Evolutionary conservation across 2,113 vertebrate species (phyloP), one percentile per base, ranked within the genome.

Genomic region (Coptodon bakossiorum): DNA sequence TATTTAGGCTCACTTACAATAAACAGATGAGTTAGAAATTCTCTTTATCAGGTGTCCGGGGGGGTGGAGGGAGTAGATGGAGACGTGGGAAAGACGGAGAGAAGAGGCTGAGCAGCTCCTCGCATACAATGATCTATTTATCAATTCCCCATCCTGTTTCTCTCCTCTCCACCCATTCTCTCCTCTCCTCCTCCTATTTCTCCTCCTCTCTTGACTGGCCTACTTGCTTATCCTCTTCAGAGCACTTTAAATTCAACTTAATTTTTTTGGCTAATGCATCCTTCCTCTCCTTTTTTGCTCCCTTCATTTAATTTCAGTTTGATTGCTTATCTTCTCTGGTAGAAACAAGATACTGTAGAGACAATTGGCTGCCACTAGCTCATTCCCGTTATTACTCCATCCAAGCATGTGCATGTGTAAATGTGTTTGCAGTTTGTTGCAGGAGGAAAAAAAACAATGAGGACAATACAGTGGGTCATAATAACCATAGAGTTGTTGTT

Each of bases 51-150:
- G 90, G 89, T 90, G 89, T 91, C 90, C 19, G 38, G 68, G 76
- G 43, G 82, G 80, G 63, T 3, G 48, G 63, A 27, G 57, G 85
- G 73, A 85, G 71, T 81, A 81, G 84, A 52, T 38, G 81, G 84
- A 89, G 86, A 89, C 12, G 90, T 90, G 91, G 92, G 92, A 92
- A 91, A 93, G 84, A 92, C 9, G 8, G 29, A 87, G 83, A 88
- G 87, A 85, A 82, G 89, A 91, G 80, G 88, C 84, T 83, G 90
- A 90, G 84, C 76, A 36, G 86, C 87, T 91, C 81, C 82, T 9
- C 45, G 92, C 92, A 91, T 90, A 94, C 94, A 95, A 94, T 95
- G 92, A 95, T 94, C 94, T 93, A 89, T 91, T 95, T 93, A 93
- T 93, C 94, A 93, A 91, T 90, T 93, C 94, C 94, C 93, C 73